Percentiles rank a stretch among this genome's conserved stretches.
Conservation (phyloP, 2,113 vertebrate genomes). For the Vimba vimba region DNA sequence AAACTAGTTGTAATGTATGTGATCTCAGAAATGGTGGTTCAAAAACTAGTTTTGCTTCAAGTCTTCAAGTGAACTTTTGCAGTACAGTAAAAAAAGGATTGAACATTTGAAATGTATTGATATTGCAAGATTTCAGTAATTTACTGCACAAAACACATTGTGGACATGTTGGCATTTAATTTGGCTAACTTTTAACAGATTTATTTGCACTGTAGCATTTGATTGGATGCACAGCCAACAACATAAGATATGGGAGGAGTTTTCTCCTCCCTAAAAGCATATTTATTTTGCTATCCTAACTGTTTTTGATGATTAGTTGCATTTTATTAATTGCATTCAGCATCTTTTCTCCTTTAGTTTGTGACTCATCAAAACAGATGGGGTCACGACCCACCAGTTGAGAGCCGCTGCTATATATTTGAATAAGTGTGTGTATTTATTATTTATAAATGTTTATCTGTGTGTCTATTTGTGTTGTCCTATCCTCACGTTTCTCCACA, state of each 20-base stretch:
- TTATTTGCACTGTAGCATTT: neutral
- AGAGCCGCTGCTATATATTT: neutral
- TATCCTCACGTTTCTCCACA: neutral
- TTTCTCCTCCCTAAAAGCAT: neutral
- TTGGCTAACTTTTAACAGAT: neutral
- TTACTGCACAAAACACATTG: neutral
- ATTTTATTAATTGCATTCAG: neutral
- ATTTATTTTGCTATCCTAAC: too few species aligned
- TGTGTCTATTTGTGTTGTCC: conserved; percentile 24
- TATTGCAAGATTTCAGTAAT: too few species aligned
- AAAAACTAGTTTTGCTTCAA: neutral
- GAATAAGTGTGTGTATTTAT: neutral
- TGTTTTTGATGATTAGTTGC: too few species aligned
- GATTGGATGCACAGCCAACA: neutral
- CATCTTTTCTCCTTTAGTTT: neutral
- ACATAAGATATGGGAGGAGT: neutral
- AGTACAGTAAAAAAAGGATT: neutral
- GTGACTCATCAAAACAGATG: neutral
- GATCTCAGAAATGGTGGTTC: neutral
- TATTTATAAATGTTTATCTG: conserved; percentile 1
- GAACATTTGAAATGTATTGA: too few species aligned
- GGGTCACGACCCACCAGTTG: neutral
- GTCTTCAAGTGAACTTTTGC: neutral
- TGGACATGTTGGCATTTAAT: neutral
- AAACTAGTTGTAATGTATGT: neutral